Percentiles rank a stretch among this genome's conserved stretches.
These are phyloP conservation scores for Pampus argenteus DNA, from an alignment of 2,797 vertebrate species.

Conservation along the genomic window DNA sequence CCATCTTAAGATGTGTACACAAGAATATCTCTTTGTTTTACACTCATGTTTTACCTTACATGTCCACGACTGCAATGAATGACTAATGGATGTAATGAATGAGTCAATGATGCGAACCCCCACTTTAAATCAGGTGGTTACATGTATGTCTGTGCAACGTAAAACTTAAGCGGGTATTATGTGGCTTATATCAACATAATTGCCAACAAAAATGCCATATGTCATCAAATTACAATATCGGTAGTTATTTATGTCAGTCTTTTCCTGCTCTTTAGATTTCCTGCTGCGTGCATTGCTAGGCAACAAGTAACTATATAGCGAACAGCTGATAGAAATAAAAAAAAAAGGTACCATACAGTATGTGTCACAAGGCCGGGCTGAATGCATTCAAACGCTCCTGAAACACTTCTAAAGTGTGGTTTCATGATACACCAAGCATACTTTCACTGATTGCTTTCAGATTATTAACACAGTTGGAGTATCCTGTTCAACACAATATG, in stretches of 20 bases:
- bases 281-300: constrained; percentile 11
- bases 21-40: too few species aligned
- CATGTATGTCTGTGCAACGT: not conserved
- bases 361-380: too few species aligned
- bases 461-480: not conserved
- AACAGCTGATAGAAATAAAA: not conserved
- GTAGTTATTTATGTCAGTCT: not conserved
- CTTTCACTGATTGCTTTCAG: constrained; percentile 7
- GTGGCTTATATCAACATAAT: too few species aligned
- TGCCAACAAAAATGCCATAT: not conserved
- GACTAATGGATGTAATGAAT: not conserved
- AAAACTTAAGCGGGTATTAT: not conserved
- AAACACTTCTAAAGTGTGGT: constrained; percentile 1
- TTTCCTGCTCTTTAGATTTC: not conserved
- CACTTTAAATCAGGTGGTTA: not conserved
- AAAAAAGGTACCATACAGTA: too few species aligned
- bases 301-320: constrained; percentile 15
- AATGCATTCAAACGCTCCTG: too few species aligned
- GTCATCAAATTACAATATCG: not conserved
- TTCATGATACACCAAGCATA: not conserved
- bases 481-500: not conserved
- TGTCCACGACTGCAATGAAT: not conserved
- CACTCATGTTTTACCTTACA: too few species aligned
- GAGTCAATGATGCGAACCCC: not conserved
- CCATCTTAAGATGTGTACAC: too few species aligned